Base-by-base conservation (phyloP, 2,797 vertebrate genomes). In the Cirrhinus molitorella region DNA sequence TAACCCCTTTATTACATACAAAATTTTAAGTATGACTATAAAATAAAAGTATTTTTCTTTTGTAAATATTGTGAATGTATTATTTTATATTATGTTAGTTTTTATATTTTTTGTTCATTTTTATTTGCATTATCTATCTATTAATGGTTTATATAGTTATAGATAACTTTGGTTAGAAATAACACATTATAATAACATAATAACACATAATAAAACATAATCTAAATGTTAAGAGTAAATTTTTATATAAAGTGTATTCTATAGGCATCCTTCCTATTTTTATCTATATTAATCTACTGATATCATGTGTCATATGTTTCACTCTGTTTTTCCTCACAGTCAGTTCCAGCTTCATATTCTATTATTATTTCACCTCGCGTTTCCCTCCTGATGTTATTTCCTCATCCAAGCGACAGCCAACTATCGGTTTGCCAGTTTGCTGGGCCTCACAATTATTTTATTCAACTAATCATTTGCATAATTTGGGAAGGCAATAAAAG, bases 351-450 rank as follows among this genome's bases (percentile, higher is more conserved):
- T 72, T 79, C 10, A 40, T 31, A 72, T 65, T 71, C 43, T 74
- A 31, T 67, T 55, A 80, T 67, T 80, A 51, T 80, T 73, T 43
- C 14, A 43, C 40, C 47, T 61, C 1, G 8, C 3, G 1, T 53
- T 49, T 74, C 13, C 61, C 47, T 25, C 5, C 37, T 83, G 28
- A 59, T 83, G 65, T 70, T 43, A 31, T 68, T 61, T 66, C 45
- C 71, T 34, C 43, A 47, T 71, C 28, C 12, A 37, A 75, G 37
- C 14, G 28, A 61, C 47, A 74, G 45, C 78, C 47, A 79, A 80
- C 51, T 80, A 67, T 85, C 83, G 75, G 65, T 85, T 80, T 80
- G 71, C 70, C 83, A 80, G 77, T 85, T 73, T 85, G 78, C 49
- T 73, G 72, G 31, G 78, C 51, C 70, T 75, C 57, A 28, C 76